Evolutionary conservation across 1,140 invertebrate genomes (phyloP), one percentile per base, ranked within the genome.

Genomic region (Brachionus rubens): DNA sequence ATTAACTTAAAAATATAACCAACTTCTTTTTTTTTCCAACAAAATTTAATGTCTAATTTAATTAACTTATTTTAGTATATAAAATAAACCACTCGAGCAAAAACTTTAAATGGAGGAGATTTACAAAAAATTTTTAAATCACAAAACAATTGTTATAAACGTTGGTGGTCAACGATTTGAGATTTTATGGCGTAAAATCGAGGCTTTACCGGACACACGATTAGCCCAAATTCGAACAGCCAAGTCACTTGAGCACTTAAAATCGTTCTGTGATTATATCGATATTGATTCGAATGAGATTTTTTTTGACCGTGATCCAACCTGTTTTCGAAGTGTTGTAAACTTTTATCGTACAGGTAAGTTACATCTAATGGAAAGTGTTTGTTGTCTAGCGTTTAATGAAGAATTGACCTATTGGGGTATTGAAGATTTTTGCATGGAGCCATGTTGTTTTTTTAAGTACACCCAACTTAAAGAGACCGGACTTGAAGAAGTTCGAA

Each of bases 331-430:
- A 72, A 94, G 99, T 83, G 97, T 99, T 81, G 88, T 99, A 76
- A 98, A 98, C 83, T 99, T 98, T 82, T 99, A 99, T 84, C 89
- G 97, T 70, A 99, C 96, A 24, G 96, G 96, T 3, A 99, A 98
- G 84, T 87, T 99, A 48, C 95, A 99, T 85, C 99, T 96, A 84
- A 95, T 96, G 33, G 96, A 96, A 86, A 94, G 98, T 87, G 96
- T 99, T 87, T 99, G 97, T 84, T 88, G 99, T 77, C 96, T 94
- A 46, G 92, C 94, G 68, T 99, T 99, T 85, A 96, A 99, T 84
- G 97, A 99, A 84, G 97, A 99, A 85, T 86, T 99, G 76, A 92
- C 95, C 54, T 99, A 99, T 85, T 99, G 98, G 85, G 96, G 97
- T 28, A 99, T 99, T 76, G 88, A 98, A 80, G 96, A 96, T 16